These are phyloP conservation scores for Epinephelus awoara DNA, from an alignment of 2,797 vertebrate genomes.

Conservation along the genomic window DNA sequence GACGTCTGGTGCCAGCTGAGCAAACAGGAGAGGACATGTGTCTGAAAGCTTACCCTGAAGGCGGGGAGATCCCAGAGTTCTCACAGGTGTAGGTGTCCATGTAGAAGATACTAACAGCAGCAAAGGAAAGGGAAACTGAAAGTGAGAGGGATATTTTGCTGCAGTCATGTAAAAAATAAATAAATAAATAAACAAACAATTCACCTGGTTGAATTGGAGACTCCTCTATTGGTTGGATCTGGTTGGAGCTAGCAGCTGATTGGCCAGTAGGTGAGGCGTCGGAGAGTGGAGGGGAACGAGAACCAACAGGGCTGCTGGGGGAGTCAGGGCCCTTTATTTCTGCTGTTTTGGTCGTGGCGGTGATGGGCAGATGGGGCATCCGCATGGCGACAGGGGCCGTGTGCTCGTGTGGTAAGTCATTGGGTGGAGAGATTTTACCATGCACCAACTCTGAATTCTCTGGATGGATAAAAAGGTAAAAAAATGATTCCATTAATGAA, in stretches of 20 bases:
- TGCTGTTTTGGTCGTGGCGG: slow-evolving; percentile 85
- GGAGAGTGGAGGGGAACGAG: slow-evolving; percentile 64
- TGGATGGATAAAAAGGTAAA: slow-evolving; percentile 60
- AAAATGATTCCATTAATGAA: neutral
- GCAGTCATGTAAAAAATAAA: neutral
- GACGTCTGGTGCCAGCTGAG: too few species aligned
- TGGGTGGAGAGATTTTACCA: slow-evolving; percentile 77
- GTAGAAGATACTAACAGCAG: slow-evolving; percentile 69
- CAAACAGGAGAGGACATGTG: too few species aligned
- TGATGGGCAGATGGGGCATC: slow-evolving; percentile 92
- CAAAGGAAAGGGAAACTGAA: neutral
- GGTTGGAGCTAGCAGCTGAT: slow-evolving; percentile 66
- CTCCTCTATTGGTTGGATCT: slow-evolving; percentile 77
- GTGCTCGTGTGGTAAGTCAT: slow-evolving; percentile 78
- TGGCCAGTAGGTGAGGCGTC: slow-evolving; percentile 70
- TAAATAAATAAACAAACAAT: too few species aligned
- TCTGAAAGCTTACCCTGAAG: slow-evolving; percentile 79
- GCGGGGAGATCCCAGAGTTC: slow-evolving; percentile 80
- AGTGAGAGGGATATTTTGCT: neutral
- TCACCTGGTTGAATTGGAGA: slow-evolving; percentile 83
- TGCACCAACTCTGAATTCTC: slow-evolving; percentile 78
- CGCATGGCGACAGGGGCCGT: slow-evolving; percentile 76
- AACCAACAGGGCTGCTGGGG: slow-evolving; percentile 82
- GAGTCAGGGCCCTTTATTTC: slow-evolving; percentile 77
- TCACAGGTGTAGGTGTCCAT: slow-evolving; percentile 79